phyloP scores from a whole-genome alignment of 2,888 invertebrate species.

The Tipula unca region DNA sequence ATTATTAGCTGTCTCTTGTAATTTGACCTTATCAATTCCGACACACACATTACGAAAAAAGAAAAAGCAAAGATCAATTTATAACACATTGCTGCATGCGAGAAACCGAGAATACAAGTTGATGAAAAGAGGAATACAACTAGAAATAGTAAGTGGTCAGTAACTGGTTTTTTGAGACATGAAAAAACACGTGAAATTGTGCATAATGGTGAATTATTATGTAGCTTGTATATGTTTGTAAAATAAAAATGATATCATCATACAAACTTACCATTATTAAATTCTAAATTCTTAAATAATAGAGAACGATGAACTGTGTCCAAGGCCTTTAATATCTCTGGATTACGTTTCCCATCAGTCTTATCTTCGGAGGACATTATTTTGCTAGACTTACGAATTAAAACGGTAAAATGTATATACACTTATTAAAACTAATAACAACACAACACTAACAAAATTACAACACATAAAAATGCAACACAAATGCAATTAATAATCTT shows the following conservation, averaged over 20 bases:
- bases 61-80: background rate
- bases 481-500: background rate
- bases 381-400: background rate
- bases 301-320: constrained; percentile 23
- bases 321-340: constrained; percentile 20
- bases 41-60: background rate
- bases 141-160: background rate
- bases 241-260: background rate
- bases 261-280: constrained; percentile 8
- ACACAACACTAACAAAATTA: background rate
- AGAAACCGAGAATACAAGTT: background rate
- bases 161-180: background rate
- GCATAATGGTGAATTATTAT: background rate
- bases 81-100: background rate
- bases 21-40: background rate
- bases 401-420: background rate
- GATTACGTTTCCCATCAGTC: constrained; percentile 19
- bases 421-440: background rate
- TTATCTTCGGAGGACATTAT: background rate
- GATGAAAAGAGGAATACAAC: background rate
- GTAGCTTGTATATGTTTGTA: background rate
- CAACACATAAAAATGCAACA: background rate
- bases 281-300: constrained; percentile 15
- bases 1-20: background rate
- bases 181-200: constrained; percentile 4